phyloP scores from a whole-genome alignment of 2,113 vertebrate species.

The Platysternon megacephalum region DNA sequence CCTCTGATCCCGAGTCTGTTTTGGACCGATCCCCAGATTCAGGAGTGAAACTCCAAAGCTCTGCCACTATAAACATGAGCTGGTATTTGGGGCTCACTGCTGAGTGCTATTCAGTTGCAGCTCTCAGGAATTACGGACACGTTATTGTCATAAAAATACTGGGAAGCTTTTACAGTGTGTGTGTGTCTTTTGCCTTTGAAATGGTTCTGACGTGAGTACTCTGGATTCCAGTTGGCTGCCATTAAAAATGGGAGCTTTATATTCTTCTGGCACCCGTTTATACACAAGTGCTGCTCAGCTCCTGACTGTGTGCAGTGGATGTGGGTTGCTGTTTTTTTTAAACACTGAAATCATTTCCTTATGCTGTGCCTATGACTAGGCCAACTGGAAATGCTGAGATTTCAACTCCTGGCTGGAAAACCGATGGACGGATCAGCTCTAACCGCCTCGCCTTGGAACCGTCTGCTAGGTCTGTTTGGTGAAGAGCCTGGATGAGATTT shows the following conservation, averaged over 20 bases:
- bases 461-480: neutral
- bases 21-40: neutral
- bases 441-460: neutral
- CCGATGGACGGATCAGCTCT: neutral
- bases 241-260: neutral
- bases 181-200: neutral
- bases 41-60: neutral
- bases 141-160: rapidly evolving
- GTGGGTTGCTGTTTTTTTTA: neutral
- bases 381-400: neutral
- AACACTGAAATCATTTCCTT: neutral
- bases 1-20: neutral
- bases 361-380: neutral
- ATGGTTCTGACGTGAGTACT: neutral
- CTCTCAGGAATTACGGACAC: rapidly evolving
- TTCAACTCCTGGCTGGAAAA: neutral
- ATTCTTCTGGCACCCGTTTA: neutral
- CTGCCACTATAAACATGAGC: neutral
- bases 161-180: neutral
- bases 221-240: neutral
- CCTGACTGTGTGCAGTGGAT: neutral
- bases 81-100: neutral
- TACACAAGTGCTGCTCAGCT: neutral
- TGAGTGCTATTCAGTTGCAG: neutral
- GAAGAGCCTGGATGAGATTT: neutral